Evolutionary conservation across 2,888 invertebrate species (phyloP), one percentile per base, ranked within the genome.

Genomic region (Tenthredo distinguenda): DNA sequence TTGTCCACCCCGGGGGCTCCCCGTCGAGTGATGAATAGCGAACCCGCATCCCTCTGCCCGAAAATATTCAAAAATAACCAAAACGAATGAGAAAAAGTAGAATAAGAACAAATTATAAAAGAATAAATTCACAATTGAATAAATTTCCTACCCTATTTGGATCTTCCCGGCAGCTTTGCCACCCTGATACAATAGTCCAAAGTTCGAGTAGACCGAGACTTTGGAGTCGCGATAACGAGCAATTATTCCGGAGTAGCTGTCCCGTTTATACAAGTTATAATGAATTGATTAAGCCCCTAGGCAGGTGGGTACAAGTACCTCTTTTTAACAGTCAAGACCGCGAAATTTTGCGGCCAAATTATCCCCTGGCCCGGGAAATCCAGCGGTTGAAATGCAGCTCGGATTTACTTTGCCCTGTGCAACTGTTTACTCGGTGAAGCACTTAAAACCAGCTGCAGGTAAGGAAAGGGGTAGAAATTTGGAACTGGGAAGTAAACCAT

Each of bases 381-480:
- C 26, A 62, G 12, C 12, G 26, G 18, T 18, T 26, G 0, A 68
- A 68, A 68, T 34, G 68, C 68, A 68, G 18, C 68, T 74, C 26
- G 15, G 34, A 77, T 77, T 77, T 55, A 55, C 77, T 50, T 34
- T 31, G 50, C 77, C 15, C 7, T 12, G 31, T 50, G n/a, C 9
- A 34, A 58, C 21, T 77, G 58, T 58, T 84, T 77, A 58, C 21
- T 76, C 5, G 3, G 6, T 21, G 62, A 26, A 50, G 85, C 58
- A 62, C 87, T 84, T 86, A 85, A 87, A 87, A 86, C 86, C 72
- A 86, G 65, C 87, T 58, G 77, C 62, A 81, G 55, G 10, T 40
- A 12, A 26, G 21, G 15, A 68, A 34, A 4, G 26, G 68, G 68
- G 18, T 68, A 26, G 18, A 34, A 31, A 62, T 62, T 21, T 26